These are phyloP conservation scores for Centropristis striata DNA, from an alignment of 2,113 vertebrate species.

Conservation along the genomic window DNA sequence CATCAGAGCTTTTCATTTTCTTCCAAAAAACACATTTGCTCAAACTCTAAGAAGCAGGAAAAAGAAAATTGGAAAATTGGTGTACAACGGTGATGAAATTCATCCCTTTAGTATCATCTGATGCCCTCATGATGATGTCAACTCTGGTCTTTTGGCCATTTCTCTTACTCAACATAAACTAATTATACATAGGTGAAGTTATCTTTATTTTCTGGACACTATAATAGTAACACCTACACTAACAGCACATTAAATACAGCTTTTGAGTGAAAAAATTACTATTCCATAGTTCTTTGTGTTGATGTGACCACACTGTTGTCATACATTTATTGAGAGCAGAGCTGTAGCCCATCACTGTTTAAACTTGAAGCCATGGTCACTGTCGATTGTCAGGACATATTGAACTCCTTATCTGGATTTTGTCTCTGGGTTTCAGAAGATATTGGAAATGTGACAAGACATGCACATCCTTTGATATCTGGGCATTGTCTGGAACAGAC, in stretches of 20 bases:
- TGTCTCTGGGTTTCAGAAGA: slow-evolving; percentile 45
- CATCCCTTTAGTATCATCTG: background rate
- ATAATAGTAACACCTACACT: background rate
- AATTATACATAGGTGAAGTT: background rate
- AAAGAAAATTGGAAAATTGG: background rate
- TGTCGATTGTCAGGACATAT: slow-evolving; percentile 38
- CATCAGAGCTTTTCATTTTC: slow-evolving; percentile 1
- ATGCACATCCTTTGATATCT: slow-evolving; percentile 51
- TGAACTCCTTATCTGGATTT: slow-evolving; percentile 50
- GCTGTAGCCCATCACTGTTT: slow-evolving; percentile 9
- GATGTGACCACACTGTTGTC: slow-evolving; percentile 18
- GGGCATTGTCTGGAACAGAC: slow-evolving; percentile 56
- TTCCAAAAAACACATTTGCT: slow-evolving; percentile 14
- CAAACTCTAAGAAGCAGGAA: background rate
- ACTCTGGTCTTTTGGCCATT: background rate
- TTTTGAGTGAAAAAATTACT: slow-evolving; percentile 1
- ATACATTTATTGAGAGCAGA: slow-evolving; percentile 4
- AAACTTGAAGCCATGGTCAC: slow-evolving; percentile 7
- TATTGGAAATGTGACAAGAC: slow-evolving; percentile 73
- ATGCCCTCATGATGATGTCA: background rate
- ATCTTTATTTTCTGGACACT: background rate
- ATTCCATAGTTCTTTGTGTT: background rate
- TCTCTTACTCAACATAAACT: background rate
- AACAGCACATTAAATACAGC: background rate
- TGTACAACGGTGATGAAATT: background rate